Evolutionary conservation across 1,140 invertebrate species (phyloP), one percentile per base, ranked within the genome.

Genomic region (Latrodectus geometricus): DNA sequence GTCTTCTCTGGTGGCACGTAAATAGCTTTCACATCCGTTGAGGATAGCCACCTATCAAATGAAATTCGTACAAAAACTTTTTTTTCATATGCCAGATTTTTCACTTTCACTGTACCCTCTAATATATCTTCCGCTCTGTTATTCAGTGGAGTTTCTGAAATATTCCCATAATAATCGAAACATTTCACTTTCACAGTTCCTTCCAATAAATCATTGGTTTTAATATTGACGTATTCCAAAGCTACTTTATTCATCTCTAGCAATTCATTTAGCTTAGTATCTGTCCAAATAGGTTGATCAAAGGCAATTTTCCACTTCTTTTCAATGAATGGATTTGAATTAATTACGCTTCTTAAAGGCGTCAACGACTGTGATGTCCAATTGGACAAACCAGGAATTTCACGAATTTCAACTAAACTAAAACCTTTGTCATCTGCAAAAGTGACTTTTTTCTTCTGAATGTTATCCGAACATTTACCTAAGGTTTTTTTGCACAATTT

Each of bases 111-210:
- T 0, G 97, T 98, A 8, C 97, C 97, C 9, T 95, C 93, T 1
- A 98, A 91, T 61, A 93, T 93, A 74, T 95, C 94, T 87, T 96
- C 95, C 17, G 94, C 91, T 88, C 4, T n/a, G 52, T 97, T 96
- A 90, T 95, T 95, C 4, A 98, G 92, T 70, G 98, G 95, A 8
- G 98, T 96, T 17, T 17, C 17, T 61, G 17, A 61, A 14, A 61
- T 17, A 14, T 11, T 61, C 0, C 2, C 11, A 61, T 14, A 8
- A 61, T 97, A 98, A n/a, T 95, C 93, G 52, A 98, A 88, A 90
- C 98, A 98, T 89, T 95, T 96, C 3, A 98, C 97, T 92, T 99
- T 99, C 4, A 98, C 94, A 0, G 97, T 98, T 9, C 97, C 97
- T 9, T 95, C 93, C 0, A 98, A 91, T 61, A 93, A 93, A 74